Percentiles rank a stretch among this genome's conserved stretches.
Conservation (phyloP, 2,888 invertebrate species). For the Coecobrya sp. region DNA sequence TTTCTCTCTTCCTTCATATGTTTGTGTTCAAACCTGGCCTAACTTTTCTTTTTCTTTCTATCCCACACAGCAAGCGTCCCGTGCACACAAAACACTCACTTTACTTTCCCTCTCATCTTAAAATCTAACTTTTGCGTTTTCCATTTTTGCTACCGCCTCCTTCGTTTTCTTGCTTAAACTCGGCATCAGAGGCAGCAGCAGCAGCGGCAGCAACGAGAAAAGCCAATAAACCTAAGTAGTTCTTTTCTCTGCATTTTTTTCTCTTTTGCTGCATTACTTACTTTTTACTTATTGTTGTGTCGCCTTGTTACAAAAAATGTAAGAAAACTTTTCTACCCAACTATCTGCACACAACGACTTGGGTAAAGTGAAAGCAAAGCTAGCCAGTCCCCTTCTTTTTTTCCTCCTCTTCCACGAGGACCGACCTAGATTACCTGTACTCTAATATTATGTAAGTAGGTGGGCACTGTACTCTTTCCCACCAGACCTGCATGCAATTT, state of each 20-base stretch:
- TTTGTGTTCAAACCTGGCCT: not conserved
- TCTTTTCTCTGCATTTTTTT: conserved; percentile 2
- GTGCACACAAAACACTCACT: not conserved
- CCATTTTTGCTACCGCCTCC: not conserved
- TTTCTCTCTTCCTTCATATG: not conserved
- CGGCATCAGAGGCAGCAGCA: not conserved
- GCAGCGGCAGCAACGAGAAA: not conserved
- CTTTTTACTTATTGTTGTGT: conserved; percentile 17
- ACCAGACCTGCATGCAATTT: conserved; percentile 28
- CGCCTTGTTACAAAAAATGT: conserved; percentile 14
- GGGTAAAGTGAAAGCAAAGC: not conserved
- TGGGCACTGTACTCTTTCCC: not conserved
- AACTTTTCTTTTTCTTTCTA: not conserved
- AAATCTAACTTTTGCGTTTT: conserved; percentile 33
- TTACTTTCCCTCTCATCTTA: conserved; percentile 30
- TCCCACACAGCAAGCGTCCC: not conserved
- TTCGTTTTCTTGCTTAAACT: not conserved
- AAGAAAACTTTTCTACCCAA: not conserved
- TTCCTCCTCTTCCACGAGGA: not conserved
- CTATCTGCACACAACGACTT: not conserved
- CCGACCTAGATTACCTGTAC: conserved; percentile 39
- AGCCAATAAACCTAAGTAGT: conserved; percentile 55
- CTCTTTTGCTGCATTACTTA: conserved; percentile 47
- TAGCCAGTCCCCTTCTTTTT: not conserved
- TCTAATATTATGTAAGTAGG: conserved; percentile 19